Evolutionary conservation across 1,140 invertebrate genomes (phyloP).

Genomic region (Trinorchestia longiramus): DNA sequence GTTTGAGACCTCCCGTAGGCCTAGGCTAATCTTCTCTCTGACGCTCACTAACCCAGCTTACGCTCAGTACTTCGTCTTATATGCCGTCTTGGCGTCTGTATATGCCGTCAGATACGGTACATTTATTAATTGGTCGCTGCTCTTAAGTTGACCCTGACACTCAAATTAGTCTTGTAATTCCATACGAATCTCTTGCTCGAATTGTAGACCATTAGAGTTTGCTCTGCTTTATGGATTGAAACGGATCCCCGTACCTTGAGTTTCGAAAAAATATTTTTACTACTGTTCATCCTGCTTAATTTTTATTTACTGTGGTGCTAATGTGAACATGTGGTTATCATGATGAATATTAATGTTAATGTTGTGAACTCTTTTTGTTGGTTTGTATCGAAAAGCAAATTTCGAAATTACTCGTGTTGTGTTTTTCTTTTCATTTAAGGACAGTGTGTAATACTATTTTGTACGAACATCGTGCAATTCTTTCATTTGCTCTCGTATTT

Average conservation of each 20-base stretch:
- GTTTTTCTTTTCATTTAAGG: neutral
- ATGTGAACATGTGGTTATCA: neutral
- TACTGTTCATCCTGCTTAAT: neutral
- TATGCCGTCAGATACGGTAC: no score
- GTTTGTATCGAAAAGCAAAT: neutral
- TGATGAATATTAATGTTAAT: neutral
- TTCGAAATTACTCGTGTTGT: neutral
- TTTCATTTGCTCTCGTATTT: neutral
- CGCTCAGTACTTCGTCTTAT: no score
- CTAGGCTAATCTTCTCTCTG: no score
- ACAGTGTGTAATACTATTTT: neutral
- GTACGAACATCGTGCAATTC: neutral
- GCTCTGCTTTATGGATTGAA: neutral
- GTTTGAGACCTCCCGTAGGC: no score
- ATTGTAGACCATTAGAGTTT: neutral
- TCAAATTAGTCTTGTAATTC: neutral
- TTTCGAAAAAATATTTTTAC: neutral
- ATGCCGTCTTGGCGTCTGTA: no score
- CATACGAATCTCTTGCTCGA: neutral
- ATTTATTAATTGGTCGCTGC: neutral
- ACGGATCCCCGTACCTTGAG: neutral
- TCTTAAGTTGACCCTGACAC: neutral
- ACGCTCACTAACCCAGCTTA: no score
- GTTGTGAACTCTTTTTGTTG: neutral
- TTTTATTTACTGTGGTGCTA: neutral